Conservation (phyloP, 1,140 invertebrate genomes). For the Pogonognathellus flavescens region DNA sequence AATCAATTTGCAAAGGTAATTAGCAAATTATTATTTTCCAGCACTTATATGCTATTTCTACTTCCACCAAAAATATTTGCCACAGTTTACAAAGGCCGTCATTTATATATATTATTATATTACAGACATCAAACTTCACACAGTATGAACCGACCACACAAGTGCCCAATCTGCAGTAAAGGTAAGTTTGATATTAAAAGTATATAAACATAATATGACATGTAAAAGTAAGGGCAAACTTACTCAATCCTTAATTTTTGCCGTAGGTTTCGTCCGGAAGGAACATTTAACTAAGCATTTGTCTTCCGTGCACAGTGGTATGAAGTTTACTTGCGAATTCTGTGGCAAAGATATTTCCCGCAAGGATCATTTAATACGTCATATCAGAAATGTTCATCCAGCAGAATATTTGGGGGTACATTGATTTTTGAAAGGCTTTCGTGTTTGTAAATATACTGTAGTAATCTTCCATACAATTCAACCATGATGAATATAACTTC, state of each 20-base stretch:
- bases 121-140: conserved; percentile 57
- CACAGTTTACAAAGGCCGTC: no score
- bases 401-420: conserved; percentile 53
- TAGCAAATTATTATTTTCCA: neutral
- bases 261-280: conserved; percentile 59
- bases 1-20: conserved; percentile 35
- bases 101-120: neutral
- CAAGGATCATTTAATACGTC: conserved; percentile 66
- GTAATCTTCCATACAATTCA: no score
- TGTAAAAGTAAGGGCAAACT: conserved; percentile 14
- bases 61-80: no score
- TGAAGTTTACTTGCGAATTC: conserved; percentile 65
- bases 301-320: conserved; percentile 61
- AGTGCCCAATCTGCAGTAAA: conserved; percentile 62
- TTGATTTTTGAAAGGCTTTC: neutral
- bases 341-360: conserved; percentile 66
- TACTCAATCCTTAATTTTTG: conserved; percentile 60
- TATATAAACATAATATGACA: neutral
- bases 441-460: no score
- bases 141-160: conserved; percentile 58
- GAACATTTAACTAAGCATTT: conserved; percentile 65
- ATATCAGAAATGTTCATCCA: conserved; percentile 63
- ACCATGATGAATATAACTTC: no score
- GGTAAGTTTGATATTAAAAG: neutral
- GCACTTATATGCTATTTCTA: no score